Evolutionary conservation across 2,888 invertebrate genomes (phyloP).

Genomic region (Unio delphinus): DNA sequence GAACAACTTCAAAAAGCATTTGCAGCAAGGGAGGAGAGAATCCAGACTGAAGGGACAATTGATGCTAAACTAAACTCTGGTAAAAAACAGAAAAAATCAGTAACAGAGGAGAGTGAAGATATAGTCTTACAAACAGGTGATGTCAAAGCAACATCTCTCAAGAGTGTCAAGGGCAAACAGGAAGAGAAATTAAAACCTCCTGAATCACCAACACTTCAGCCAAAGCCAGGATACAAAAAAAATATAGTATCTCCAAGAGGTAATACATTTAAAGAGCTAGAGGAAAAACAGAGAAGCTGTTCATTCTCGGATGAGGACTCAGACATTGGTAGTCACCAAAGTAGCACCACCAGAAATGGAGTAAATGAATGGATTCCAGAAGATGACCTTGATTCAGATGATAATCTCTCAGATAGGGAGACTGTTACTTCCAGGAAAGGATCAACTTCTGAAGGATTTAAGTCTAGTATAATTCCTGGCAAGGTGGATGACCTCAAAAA

Average conservation of each 20-base stretch:
- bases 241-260: no score
- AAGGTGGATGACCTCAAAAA: slow-evolving; percentile 44
- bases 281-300: no score
- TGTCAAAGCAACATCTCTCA: slow-evolving; percentile 5
- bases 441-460: slow-evolving; percentile 47
- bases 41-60: slow-evolving; percentile 35
- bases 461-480: slow-evolving; percentile 50
- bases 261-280: no score
- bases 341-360: no score
- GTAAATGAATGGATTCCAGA: slow-evolving; percentile 56
- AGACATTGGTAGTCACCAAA: no score
- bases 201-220: background rate
- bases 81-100: slow-evolving; percentile 7
- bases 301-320: no score
- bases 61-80: slow-evolving; percentile 34
- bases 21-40: slow-evolving; percentile 41
- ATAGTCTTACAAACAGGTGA: slow-evolving; percentile 12
- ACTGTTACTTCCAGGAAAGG: slow-evolving; percentile 25
- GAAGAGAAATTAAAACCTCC: background rate
- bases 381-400: slow-evolving; percentile 60
- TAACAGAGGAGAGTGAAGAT: slow-evolving; percentile 4
- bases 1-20: slow-evolving; percentile 52
- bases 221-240: no score
- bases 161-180: slow-evolving; percentile 10
- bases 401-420: slow-evolving; percentile 50